Evolutionary conservation across 2,888 invertebrate species (phyloP), one percentile per base, ranked within the genome.

Genomic region (Tenthredo livida): DNA sequence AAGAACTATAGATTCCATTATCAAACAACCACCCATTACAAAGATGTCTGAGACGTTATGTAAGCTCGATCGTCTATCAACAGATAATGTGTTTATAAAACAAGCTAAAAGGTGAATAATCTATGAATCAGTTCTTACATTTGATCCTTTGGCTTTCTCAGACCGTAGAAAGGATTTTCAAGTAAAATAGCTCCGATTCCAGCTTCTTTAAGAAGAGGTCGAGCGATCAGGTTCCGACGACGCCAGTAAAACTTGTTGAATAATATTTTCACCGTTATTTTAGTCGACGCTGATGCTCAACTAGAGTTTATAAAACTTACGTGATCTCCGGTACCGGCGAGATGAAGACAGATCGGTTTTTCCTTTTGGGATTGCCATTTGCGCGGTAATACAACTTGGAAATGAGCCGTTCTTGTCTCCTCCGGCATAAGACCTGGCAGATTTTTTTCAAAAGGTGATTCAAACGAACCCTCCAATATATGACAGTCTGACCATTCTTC

Each of bases 281-380:
- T 21, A 61, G 21, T 15, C 12, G 2, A 7, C 0, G 12, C 40
- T 10, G 21, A 65, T 73, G 61, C 43, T 70, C 37, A 78, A 47
- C 78, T 54, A 67, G 37, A 84, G 25, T 83, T 25, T 54, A 86
- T 83, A 7, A 47, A 84, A 94, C 96, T 95, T 95, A 98, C 98
- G 95, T 99, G 99, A 94, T 99, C 99, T 72, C 99, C 99, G 67
- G 99, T 99, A 47, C 99, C 99, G 43, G 99, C 99, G 88, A 99
- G 95, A 92, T 99, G 99, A 87, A 99, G 95, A 93, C 99, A 99
- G 58, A 99, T 95, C 3, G 98, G 98, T 91, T 97, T 97, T 25
- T 94, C 94, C 87, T 95, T 94, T 85, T 95, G 94, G 0, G 95
- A 95, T 84, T 92, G 93, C 98, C 98, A 99, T 89, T 96, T 95